Base-by-base conservation (phyloP, 2,113 vertebrate species). In the Chionodraco myersi region DNA sequence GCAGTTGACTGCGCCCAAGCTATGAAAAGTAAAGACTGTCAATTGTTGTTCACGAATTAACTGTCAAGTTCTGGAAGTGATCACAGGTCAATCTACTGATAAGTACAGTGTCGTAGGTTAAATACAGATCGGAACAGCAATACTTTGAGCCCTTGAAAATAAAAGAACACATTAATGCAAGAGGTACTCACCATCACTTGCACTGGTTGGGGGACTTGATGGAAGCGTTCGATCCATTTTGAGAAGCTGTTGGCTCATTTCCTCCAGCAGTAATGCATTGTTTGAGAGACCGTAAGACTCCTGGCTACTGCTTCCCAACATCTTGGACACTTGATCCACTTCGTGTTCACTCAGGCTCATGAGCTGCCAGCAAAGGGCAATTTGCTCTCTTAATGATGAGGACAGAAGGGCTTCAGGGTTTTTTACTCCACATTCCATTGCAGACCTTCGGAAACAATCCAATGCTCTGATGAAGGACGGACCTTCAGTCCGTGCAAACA, bases 401-500 rank as follows among this genome's bases (percentile, higher is more conserved):
- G 86, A 92, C 58, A 93, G 68, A 52, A 94, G 88, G 1, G 90
- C 87, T 36, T 93, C 93, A 56, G 91, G 85, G 73, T 94, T 94
- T 81, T 85, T 90, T 15, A 92, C 90, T 1, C 88, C 84, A 80
- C 89, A 93, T 74, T 92, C 91, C 71, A 90, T 41, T 1, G 91
- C 91, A 60, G 89, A 83, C 64, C 89, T 86, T 58, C 91, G 82
- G 72, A 92, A 87, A 86, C 91, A 93, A 71, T 94, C 93, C 60
- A 92, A 68, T 23, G 86, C 93, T 81, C 92, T 83, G 63, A 93
- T 91, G 53, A 92, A 91, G 14, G 92, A 93, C 2, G 90, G 85
- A 30, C 91, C 91, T 86, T 94, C 93, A n/a, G 77, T 91, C 68
- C 93, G 79, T 23, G 92, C 92, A 84, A 94, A 94, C 49, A 94